Conservation (phyloP, 2,888 invertebrate genomes). For the Lasioglossum vierecki region DNA sequence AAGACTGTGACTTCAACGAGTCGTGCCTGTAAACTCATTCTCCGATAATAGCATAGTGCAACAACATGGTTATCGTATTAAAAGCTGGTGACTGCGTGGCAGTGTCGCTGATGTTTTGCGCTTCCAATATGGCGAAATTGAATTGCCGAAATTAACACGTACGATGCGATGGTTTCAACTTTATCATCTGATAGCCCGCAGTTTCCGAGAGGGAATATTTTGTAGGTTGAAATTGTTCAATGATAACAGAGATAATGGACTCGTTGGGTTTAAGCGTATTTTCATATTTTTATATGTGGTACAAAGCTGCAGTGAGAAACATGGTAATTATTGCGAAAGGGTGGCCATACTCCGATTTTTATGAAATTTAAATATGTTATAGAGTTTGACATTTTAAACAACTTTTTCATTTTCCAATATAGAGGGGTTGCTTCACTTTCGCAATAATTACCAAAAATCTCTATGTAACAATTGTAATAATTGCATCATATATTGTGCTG, state of each 20-base stretch:
- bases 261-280: background rate
- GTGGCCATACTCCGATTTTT: too few relatives aligned
- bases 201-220: background rate
- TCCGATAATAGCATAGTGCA: background rate
- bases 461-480: too few relatives aligned
- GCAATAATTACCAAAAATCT: too few relatives aligned
- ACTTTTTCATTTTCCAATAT: too few relatives aligned
- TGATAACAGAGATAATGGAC: background rate
- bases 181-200: background rate
- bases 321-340: too few relatives aligned
- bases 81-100: background rate
- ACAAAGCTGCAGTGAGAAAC: background rate
- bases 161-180: constrained; percentile 1
- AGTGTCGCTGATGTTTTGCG: background rate
- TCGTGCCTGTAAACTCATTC: background rate
- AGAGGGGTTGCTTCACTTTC: too few relatives aligned
- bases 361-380: too few relatives aligned
- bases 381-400: too few relatives aligned
- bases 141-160: background rate
- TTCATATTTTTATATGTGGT: background rate
- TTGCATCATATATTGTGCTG: too few relatives aligned
- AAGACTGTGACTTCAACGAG: background rate
- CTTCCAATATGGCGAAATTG: background rate
- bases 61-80: background rate
- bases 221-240: background rate